Evolutionary conservation across 2,888 invertebrate species (phyloP), one percentile per base, ranked within the genome.

Genomic region (Callimorpha dominula): DNA sequence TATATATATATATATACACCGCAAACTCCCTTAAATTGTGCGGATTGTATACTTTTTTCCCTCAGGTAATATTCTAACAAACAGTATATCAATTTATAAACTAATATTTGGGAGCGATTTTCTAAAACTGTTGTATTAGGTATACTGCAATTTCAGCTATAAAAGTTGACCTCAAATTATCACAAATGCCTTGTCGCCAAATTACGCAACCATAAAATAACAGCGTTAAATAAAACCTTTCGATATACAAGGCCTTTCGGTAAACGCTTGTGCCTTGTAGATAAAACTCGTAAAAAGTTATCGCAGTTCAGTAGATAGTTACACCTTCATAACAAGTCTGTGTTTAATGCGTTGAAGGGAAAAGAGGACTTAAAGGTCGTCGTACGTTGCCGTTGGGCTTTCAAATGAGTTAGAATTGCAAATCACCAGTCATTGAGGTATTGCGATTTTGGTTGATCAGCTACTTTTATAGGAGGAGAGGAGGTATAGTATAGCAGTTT

Each of bases 281-380:
- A 80, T 78, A 78, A 62, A 66, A 66, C 31, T 72, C 77, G 40
- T 80, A 72, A 82, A 80, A 76, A 75, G 65, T 75, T 57, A 82
- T 75, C 63, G 57, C 68, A 69, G 66, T 63, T 62, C 43, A 20
- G 50, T 54, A 50, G 49, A 57, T 49, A 68, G 66, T 70, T 46
- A 62, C 71, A 74, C 60, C 68, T 65, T 64, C n/a, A 65, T 67
- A 52, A 65, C 66, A 46, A 67, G 63, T 46, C 40, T 20, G 65
- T 60, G 49, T 50, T 71, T 71, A 68, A 68, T 70, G 64, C 63
- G 50, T 66, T 70, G 50, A 43, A 62, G 65, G 52, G 54, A 54
- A 65, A 4, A 20, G 49, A 31, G n/a, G 9, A 42, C 15, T 6
- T 42, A 52, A 50, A n/a, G 63, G 7, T 15, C 14, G 4, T 7